A percentile compares a stretch with the other conserved stretches of the same genome.
phyloP scores from a whole-genome alignment of 2,888 invertebrate species.

The Troides oblongomaculatus region DNA sequence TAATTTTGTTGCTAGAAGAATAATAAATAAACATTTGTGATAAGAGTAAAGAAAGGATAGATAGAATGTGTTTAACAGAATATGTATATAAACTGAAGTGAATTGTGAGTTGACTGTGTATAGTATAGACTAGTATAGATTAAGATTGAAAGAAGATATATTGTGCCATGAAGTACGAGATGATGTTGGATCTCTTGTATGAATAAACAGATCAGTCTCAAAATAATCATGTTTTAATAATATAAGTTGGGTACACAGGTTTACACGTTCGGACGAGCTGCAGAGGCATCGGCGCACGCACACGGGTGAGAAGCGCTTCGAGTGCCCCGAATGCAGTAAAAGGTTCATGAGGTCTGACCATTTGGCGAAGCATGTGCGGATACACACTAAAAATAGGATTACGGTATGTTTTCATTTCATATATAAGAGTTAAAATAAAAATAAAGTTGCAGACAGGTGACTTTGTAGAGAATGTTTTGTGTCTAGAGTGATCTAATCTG shows the following conservation, averaged over 20 bases:
- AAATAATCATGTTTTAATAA: not conserved
- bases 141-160: no score
- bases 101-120: no score
- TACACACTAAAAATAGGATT: slow-evolving; percentile 82
- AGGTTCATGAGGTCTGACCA: slow-evolving; percentile 96
- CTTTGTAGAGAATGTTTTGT: not conserved
- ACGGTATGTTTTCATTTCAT: slow-evolving; percentile 46
- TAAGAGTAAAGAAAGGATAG: no score
- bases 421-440: not conserved
- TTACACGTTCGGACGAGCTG: slow-evolving; percentile 84
- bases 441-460: no score
- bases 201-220: not conserved
- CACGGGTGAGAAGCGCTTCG: slow-evolving; percentile 95
- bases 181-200: no score
- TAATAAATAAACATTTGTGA: no score
- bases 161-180: no score
- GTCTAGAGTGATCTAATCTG: no score
- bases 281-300: slow-evolving; percentile 94
- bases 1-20: no score
- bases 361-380: slow-evolving; percentile 93
- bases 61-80: no score
- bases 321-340: slow-evolving; percentile 92
- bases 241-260: slow-evolving; percentile 56
- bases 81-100: no score
- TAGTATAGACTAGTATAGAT: no score